A percentile compares a stretch with the other conserved stretches of the same genome.
Conservation (phyloP, 2,113 vertebrate species). For the Elaphurus davidianus region DNA sequence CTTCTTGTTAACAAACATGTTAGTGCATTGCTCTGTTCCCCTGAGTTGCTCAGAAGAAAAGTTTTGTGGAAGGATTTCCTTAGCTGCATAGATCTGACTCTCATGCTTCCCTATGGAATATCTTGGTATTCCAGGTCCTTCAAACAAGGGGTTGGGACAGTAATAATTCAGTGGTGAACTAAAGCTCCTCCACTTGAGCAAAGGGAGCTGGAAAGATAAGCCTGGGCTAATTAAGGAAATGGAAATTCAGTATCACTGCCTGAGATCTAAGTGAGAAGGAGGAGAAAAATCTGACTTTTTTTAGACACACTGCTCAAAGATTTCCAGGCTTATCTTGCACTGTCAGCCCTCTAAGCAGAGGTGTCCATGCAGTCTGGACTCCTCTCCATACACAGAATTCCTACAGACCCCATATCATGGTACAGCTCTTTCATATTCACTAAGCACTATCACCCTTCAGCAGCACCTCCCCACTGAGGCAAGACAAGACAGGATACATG, state of each 20-base stretch:
- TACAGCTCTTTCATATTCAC: neutral
- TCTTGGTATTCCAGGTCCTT: neutral
- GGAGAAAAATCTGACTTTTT: neutral
- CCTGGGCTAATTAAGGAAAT: neutral
- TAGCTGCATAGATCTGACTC: neutral
- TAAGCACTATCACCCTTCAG: neutral
- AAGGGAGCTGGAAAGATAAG: neutral
- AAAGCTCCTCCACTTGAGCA: neutral
- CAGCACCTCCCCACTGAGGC: neutral
- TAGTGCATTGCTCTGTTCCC: slow-evolving; percentile 17
- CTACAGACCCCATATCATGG: neutral
- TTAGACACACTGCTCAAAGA: neutral
- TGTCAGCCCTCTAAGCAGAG: neutral
- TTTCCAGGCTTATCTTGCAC: neutral
- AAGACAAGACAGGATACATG: neutral
- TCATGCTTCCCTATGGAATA: neutral
- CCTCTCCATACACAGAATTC: neutral
- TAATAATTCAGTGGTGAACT: neutral
- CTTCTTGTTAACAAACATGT: slow-evolving; percentile 52
- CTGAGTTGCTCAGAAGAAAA: slow-evolving; percentile 28
- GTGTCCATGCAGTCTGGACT: neutral
- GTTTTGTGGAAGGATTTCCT: neutral
- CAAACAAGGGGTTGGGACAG: neutral
- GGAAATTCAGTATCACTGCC: neutral
- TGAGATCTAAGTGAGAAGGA: neutral